phyloP scores from a whole-genome alignment of 2,797 vertebrate genomes.

The Poliocrania exsul region DNA sequence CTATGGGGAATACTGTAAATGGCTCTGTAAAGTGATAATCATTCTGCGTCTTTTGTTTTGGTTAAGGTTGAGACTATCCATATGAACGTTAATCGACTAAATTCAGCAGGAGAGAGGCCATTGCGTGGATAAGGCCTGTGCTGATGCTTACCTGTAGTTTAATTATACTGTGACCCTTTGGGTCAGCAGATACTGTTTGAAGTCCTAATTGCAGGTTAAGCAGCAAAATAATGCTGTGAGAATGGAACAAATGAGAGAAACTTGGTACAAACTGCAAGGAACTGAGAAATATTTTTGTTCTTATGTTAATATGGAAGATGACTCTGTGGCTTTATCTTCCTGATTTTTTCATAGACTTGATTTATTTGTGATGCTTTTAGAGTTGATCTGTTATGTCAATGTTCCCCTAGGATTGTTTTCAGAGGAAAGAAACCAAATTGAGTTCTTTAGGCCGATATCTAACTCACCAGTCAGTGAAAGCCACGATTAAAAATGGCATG shows the following conservation, averaged over 20 bases:
- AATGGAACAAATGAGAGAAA: background rate
- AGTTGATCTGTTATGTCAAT: background rate
- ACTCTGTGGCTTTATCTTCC: background rate
- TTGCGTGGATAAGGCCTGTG: background rate
- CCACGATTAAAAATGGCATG: background rate
- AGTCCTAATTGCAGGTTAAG: background rate
- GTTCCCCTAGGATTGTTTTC: background rate
- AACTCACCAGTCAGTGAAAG: background rate
- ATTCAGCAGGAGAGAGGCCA: background rate
- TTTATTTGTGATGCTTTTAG: background rate
- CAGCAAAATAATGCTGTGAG: background rate
- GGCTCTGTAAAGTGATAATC: background rate
- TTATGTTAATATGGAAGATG: background rate
- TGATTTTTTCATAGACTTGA: background rate
- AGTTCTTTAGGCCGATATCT: background rate
- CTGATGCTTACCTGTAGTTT: background rate
- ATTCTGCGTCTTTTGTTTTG: background rate
- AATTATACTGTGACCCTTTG: constrained; percentile 1
- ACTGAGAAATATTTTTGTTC: background rate
- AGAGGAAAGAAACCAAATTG: background rate
- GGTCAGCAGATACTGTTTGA: background rate
- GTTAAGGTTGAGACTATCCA: background rate
- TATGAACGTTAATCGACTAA: background rate
- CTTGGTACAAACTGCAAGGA: background rate
- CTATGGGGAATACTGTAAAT: background rate